Evolutionary conservation across 2,888 invertebrate species (phyloP), one percentile per base, ranked within the genome.

Genomic region (Ceratothoa steindachneri): DNA sequence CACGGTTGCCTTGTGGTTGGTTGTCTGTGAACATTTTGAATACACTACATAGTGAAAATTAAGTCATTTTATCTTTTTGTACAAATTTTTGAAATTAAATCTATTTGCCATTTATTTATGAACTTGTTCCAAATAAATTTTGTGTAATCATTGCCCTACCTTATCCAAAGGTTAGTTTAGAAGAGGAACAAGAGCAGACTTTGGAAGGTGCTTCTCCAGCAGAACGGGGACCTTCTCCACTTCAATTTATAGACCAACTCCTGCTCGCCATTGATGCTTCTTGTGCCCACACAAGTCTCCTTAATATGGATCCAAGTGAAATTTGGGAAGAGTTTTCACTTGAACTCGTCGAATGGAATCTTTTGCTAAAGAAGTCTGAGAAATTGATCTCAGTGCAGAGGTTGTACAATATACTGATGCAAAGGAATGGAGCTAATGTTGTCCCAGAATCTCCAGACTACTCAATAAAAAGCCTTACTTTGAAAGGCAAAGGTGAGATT

Each of bases 361-460:
- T 93, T 67, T 86, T 96, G 0, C 91, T 93, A 53, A 92, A 92
- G 71, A 95, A 95, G 86, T 86, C 96, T 65, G 95, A 96, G 84
- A 95, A 96, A 83, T 88, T 94, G 77, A 89, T 94, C 1, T 88
- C 93, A 71, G 86, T 95, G 15, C 90, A 91, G 85, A 87, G 90
- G 81, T 88, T 93, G 71, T 84, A 91, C 9, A 71, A 71, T 9
- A 69, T 71, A n/a, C 30, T 66, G 4, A 22, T 66, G 7, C 67
- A 68, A 1, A 24, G 55, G 3, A 67, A 71, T 65, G 71, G 64
- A 22, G 52, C 71, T 27, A 53, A 55, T 19, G 69, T 52, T 15
- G 30, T 53, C 30, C 12, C 41, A 5, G 51, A 19, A 0, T 9
- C 7, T 28, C 15, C 30, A 2, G 78, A 75, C 2, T 73, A 73